Evolutionary conservation across 37 sponge, comb jelly and placozoan species (phyloP).

Genomic region (Agelas oroides): DNA sequence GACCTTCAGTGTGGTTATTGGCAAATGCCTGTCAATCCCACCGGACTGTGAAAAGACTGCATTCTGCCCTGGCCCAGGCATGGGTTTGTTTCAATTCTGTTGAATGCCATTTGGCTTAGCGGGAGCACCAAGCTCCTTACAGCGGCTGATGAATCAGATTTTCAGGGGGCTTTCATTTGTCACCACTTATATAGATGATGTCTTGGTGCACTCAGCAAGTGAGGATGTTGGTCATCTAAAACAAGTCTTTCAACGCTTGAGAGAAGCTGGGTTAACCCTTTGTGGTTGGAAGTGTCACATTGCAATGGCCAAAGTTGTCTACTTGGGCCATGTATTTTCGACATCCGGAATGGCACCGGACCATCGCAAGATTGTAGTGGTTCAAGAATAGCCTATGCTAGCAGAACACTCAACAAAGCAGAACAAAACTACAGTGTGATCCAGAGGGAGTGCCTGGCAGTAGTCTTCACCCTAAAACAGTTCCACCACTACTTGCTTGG

Average conservation of each 20-base stretch:
- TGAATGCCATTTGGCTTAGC: slow-evolving; percentile 59
- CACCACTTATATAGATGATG: slow-evolving; percentile 59
- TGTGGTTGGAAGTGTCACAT: slow-evolving; percentile 59
- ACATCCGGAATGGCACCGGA: slow-evolving; percentile 66
- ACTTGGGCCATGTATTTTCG: slow-evolving; percentile 63
- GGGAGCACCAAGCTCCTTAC: slow-evolving; percentile 70
- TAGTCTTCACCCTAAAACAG: too few species aligned
- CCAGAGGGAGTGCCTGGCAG: too few species aligned
- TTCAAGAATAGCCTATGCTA: slow-evolving; percentile 49
- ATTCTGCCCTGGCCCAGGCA: slow-evolving; percentile 70
- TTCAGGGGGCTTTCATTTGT: slow-evolving; percentile 58
- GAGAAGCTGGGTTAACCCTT: slow-evolving; percentile 60
- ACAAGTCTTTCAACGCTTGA: slow-evolving; percentile 58
- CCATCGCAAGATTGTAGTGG: slow-evolving; percentile 34
- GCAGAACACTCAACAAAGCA: too few species aligned
- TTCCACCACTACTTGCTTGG: too few species aligned
- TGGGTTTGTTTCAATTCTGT: slow-evolving; percentile 68
- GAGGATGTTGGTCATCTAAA: slow-evolving; percentile 36
- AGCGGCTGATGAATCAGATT: slow-evolving; percentile 62
- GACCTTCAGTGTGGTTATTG: slow-evolving; percentile 73
- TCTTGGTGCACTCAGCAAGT: slow-evolving; percentile 35
- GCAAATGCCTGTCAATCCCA: slow-evolving; percentile 63
- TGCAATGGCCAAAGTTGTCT: slow-evolving; percentile 30
- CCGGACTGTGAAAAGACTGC: slow-evolving; percentile 61
- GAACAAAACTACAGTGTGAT: too few species aligned